phyloP scores from a whole-genome alignment of 1,140 invertebrate genomes.

The Cotesia typhae region DNA sequence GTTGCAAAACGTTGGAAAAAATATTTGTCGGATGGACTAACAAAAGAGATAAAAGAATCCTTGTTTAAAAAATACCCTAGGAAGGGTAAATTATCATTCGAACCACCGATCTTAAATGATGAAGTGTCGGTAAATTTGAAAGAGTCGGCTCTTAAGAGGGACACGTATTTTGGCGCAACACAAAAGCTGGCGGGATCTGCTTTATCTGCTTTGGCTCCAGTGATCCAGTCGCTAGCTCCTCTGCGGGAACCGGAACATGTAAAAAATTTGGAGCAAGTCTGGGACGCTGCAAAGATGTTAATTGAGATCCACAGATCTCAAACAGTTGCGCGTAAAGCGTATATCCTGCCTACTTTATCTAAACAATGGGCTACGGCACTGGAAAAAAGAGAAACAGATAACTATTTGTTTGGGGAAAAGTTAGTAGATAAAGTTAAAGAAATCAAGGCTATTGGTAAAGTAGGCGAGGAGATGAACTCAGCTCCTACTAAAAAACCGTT shows the following conservation, averaged over 20 bases:
- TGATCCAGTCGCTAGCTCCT: neutral
- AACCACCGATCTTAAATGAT: constrained; percentile 13
- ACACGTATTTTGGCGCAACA: neutral
- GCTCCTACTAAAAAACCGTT: no score
- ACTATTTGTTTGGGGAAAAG: constrained; percentile 42
- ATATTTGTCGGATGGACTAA: constrained; percentile 5
- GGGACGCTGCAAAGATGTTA: neutral
- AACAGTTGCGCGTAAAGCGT: neutral
- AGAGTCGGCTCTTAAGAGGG: neutral
- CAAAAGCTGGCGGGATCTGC: neutral
- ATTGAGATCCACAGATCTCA: neutral
- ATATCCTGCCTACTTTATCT: constrained; percentile 23
- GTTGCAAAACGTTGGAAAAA: constrained; percentile 10
- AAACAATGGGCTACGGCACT: constrained; percentile 39
- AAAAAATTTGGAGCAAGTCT: neutral
- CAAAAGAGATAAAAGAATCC: neutral
- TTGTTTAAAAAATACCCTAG: neutral
- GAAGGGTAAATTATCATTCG: neutral
- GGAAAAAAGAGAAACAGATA: constrained; percentile 43
- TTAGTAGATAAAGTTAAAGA: no score
- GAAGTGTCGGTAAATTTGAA: constrained; percentile 17
- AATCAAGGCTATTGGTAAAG: neutral
- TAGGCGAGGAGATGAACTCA: constrained; percentile 21
- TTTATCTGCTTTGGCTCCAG: neutral
- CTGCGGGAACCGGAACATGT: neutral